A percentile compares a stretch with the other conserved stretches of the same genome.
phyloP scores from a whole-genome alignment of 2,797 vertebrate species.

The Ambastaia sidthimunki region DNA sequence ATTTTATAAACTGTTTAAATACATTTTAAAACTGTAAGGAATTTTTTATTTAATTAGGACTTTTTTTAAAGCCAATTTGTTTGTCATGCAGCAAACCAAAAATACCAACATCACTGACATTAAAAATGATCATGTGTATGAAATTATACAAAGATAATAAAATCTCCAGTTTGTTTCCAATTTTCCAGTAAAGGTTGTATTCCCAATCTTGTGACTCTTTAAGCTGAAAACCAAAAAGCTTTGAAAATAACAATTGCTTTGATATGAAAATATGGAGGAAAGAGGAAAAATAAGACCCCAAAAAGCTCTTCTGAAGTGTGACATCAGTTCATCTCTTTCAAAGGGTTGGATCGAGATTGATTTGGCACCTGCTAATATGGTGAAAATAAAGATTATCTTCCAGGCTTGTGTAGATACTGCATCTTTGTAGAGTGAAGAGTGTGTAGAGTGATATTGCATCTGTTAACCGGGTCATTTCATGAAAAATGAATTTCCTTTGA shows the following conservation, averaged over 20 bases:
- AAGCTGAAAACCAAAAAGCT: conserved; percentile 14
- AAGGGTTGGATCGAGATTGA: neutral
- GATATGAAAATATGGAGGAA: neutral
- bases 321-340: conserved; percentile 35
- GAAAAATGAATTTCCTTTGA: neutral
- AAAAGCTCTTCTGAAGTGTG: conserved; percentile 3
- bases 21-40: conserved; percentile 2
- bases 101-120: conserved; percentile 1
- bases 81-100: neutral
- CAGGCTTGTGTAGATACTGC: neutral
- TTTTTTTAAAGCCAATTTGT: conserved; percentile 2
- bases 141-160: conserved; percentile 16
- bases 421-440: neutral
- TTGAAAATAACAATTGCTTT: conserved; percentile 19
- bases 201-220: neutral
- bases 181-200: neutral
- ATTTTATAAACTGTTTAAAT: conserved; percentile 6
- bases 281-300: neutral
- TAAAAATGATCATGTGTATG: conserved; percentile 12
- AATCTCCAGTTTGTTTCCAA: conserved; percentile 2
- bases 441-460: neutral
- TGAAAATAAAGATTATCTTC: neutral
- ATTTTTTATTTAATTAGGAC: neutral
- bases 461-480: neutral
- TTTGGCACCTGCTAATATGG: neutral